These are phyloP conservation scores for Copidosoma aretas DNA, from an alignment of 2,888 invertebrate genomes.

Conservation along the genomic window DNA sequence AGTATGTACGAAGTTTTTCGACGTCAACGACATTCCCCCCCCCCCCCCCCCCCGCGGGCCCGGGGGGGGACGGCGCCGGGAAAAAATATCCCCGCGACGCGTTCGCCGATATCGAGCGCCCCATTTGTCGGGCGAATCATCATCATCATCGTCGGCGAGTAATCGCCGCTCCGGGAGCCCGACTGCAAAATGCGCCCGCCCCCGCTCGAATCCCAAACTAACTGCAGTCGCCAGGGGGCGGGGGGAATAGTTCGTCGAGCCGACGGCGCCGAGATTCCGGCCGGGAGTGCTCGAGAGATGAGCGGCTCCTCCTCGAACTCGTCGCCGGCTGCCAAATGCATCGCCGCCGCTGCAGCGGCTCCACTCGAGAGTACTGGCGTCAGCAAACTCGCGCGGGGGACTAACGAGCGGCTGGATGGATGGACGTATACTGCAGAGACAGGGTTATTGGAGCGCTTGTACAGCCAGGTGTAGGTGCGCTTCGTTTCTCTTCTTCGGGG, in stretches of 20 bases:
- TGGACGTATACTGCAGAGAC: too few relatives aligned
- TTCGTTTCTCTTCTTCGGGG: neutral
- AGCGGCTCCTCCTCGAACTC: neutral
- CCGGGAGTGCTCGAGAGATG: neutral
- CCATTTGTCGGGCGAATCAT: too few relatives aligned
- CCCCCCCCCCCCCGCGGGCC: too few relatives aligned
- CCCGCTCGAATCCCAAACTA: neutral
- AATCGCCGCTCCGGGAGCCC: neutral
- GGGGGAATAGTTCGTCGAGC: neutral
- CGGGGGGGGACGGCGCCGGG: neutral
- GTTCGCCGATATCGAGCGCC: too few relatives aligned
- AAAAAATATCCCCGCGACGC: neutral
- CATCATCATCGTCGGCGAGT: neutral
- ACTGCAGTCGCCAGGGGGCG: neutral
- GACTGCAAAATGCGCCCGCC: too few relatives aligned
- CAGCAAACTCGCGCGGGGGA: conserved; percentile 18
- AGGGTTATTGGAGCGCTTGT: conserved; percentile 23
- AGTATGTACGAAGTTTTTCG: too few relatives aligned
- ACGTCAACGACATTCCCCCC: too few relatives aligned
- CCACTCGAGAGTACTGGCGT: conserved; percentile 17
- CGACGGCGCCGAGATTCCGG: neutral
- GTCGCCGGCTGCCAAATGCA: conserved; percentile 23
- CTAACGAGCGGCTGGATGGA: conserved; percentile 19
- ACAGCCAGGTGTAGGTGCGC: neutral
- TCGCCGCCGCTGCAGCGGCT: conserved; percentile 3